Conservation (phyloP, 1,140 invertebrate genomes). For the Saxidomus purpurata region DNA sequence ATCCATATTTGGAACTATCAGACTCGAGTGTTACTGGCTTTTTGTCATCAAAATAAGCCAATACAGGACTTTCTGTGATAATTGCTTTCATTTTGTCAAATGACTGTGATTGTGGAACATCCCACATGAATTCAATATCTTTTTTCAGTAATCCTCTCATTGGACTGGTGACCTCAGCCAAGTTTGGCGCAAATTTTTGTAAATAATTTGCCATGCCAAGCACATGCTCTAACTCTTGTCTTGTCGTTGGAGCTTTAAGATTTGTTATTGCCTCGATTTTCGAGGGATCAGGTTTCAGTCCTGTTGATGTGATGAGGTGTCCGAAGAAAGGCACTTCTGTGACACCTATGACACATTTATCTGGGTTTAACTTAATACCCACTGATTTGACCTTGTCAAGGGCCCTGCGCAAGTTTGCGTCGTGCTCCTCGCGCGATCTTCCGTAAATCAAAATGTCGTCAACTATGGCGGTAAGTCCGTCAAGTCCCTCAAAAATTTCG, state of each 20-base stretch:
- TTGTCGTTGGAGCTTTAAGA: constrained; percentile 80
- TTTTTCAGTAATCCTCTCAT: constrained; percentile 71
- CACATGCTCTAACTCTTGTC: constrained; percentile 83
- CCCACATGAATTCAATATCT: constrained; percentile 75
- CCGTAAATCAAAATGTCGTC: no score
- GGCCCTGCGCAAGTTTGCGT: not conserved
- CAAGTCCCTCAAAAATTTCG: constrained; percentile 20
- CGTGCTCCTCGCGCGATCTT: constrained; percentile 46
- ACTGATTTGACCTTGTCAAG: constrained; percentile 6
- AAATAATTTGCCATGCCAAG: constrained; percentile 86
- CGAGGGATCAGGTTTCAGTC: constrained; percentile 83
- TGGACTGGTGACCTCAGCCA: constrained; percentile 62
- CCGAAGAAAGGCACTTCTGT: constrained; percentile 46
- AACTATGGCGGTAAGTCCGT: not conserved
- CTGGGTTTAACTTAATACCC: no score
- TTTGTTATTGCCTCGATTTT: constrained; percentile 85
- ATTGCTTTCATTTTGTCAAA: constrained; percentile 65
- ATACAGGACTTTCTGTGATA: constrained; percentile 33
- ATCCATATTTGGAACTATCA: constrained; percentile 75
- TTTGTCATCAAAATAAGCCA: constrained; percentile 64
- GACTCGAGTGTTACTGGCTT: constrained; percentile 55
- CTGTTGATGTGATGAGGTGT: constrained; percentile 69
- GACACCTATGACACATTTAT: constrained; percentile 49
- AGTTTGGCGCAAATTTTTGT: constrained; percentile 82
- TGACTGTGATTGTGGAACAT: constrained; percentile 52